Percentiles rank a stretch among this genome's conserved stretches.
Evolutionary conservation across 2,113 vertebrate species (phyloP).

Genomic region (Bettongia penicillata): DNA sequence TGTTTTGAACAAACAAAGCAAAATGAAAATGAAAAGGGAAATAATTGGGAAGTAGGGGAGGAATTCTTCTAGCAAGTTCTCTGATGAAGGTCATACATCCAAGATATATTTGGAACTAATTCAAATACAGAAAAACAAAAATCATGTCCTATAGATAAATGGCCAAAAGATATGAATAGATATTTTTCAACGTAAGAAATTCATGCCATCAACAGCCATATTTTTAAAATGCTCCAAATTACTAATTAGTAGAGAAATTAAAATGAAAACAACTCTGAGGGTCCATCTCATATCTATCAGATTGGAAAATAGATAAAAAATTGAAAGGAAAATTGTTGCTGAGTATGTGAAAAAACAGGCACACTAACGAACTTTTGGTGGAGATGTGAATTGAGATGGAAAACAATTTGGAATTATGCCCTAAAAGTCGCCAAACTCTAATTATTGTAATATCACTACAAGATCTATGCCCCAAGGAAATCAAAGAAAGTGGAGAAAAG

Average conservation of each 20-base stretch:
- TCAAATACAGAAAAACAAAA: background rate
- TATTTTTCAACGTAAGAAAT: background rate
- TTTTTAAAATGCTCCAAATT: conserved; percentile 11
- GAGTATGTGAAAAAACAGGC: background rate
- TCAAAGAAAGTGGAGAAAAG: background rate
- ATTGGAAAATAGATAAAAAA: background rate
- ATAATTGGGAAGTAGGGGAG: background rate
- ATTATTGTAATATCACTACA: background rate
- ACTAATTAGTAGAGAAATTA: background rate
- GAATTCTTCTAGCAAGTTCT: background rate
- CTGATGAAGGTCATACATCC: conserved; percentile 1
- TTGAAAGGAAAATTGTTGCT: background rate
- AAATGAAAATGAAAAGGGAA: conserved; percentile 15
- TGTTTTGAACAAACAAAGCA: conserved; percentile 2
- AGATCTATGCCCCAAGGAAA: background rate
- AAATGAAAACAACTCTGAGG: conserved; percentile 5
- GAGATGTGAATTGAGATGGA: background rate
- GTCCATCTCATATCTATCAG: background rate
- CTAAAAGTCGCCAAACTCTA: background rate
- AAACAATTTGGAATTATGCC: background rate
- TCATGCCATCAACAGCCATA: background rate
- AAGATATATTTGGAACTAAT: conserved; percentile 13
- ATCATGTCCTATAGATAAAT: conserved; percentile 10
- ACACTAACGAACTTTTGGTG: background rate
- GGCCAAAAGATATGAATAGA: background rate